These are phyloP conservation scores for Goniozus legneri DNA, from an alignment of 1,140 invertebrate species.

Conservation along the genomic window DNA sequence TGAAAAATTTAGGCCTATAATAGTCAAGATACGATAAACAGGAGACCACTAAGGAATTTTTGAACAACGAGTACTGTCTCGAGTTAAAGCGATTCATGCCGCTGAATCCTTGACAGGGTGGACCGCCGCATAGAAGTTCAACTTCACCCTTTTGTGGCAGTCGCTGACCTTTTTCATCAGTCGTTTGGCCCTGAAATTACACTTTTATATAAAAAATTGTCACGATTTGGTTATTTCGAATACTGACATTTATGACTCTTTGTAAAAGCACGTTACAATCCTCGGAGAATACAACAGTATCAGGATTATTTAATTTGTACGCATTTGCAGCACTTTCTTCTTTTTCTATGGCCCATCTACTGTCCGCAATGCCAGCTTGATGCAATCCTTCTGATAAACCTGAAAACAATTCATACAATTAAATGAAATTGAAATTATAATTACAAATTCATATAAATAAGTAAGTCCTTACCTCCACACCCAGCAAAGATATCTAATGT, in stretches of 20 bases:
- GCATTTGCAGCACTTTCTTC: constrained; percentile 76
- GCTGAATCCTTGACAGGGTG: constrained; percentile 90
- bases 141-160: constrained; percentile 79
- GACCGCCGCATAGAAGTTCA: constrained; percentile 81
- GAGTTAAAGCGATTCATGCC: constrained; percentile 88
- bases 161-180: constrained; percentile 57
- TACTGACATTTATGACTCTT: constrained; percentile 39
- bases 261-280: constrained; percentile 76
- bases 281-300: constrained; percentile 72
- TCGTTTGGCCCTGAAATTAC: no score
- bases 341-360: constrained; percentile 80
- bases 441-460: not conserved
- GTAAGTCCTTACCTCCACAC: constrained; percentile 66
- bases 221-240: not conserved
- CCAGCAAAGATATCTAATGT: constrained; percentile 87
- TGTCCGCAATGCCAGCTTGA: constrained; percentile 66
- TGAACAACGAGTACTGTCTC: constrained; percentile 82
- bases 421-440: not conserved
- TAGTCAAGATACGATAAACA: constrained; percentile 85
- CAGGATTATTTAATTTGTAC: constrained; percentile 74
- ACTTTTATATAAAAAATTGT: no score
- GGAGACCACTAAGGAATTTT: constrained; percentile 83
- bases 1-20: constrained; percentile 80
- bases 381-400: constrained; percentile 69
- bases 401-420: constrained; percentile 18